These are phyloP conservation scores for Gastrophryne carolinensis DNA, from an alignment of 2,797 vertebrate species.

Conservation along the genomic window DNA sequence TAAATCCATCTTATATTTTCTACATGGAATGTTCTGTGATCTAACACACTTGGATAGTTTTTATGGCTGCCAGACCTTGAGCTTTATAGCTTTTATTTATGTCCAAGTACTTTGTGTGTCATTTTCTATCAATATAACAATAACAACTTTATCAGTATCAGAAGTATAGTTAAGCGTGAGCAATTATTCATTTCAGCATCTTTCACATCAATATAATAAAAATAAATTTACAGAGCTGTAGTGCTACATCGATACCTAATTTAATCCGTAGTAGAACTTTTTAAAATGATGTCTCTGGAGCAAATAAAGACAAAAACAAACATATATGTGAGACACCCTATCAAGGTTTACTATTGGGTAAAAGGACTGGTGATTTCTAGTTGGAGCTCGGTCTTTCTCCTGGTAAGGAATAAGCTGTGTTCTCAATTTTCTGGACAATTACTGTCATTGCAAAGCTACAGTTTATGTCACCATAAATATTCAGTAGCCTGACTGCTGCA, in stretches of 20 bases:
- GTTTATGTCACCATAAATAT: background rate
- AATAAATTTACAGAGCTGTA: constrained; percentile 38
- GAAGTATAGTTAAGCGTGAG: constrained; percentile 25
- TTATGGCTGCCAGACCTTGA: constrained; percentile 35
- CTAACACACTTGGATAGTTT: background rate
- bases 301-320: constrained; percentile 28
- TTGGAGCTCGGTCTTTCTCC: background rate
- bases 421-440: background rate
- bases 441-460: background rate
- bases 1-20: background rate
- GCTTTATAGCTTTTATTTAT: constrained; percentile 40
- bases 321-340: background rate
- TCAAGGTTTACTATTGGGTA: constrained; percentile 25
- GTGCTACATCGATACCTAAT: constrained; percentile 50
- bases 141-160: constrained; percentile 49
- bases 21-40: background rate
- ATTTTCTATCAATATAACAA: constrained; percentile 45
- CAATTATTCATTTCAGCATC: constrained; percentile 47
- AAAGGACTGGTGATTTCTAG: too few species aligned
- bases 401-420: constrained; percentile 1
- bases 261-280: constrained; percentile 47
- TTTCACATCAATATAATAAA: constrained; percentile 48
- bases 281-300: constrained; percentile 39
- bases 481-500: background rate
- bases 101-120: background rate